Base-by-base conservation (phyloP, 2,888 invertebrate genomes). In the Nemapogon koenigi region DNA sequence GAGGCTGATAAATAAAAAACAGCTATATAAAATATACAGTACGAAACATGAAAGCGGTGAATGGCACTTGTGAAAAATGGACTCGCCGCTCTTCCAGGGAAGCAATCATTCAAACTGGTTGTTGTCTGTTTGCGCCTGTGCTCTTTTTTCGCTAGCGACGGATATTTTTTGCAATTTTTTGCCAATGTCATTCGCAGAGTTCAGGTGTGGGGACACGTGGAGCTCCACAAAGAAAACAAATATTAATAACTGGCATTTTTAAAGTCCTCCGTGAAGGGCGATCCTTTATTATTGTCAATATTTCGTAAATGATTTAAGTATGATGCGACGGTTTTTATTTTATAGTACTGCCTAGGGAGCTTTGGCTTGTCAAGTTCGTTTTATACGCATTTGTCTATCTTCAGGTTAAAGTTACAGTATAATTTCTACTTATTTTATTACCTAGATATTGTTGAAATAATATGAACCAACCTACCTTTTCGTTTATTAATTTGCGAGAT, bases 31-130 rank as follows among this genome's bases (percentile, higher is more conserved):
- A 68, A 72, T 67, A 75, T 61, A 69, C 61, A 63, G 69, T 64
- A 66, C 68, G 63, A 59, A 67, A 67, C 67, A 66, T 70, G 70
- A 70, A 75, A 71, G 72, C 75, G 63, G 67, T 67, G 75, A 78
- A 78, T 78, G 75, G 75, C 78, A 78, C 78, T 78, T 70, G 75
- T 78, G 78, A 78, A 78, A 78, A 78, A 78, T 78, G 78, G 78
- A 78, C 78, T 75, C 69, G 70, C 72, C 75, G 70, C 76, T 73
- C 75, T 76, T 75, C 67, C 72, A 67, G 76, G 64, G 75, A 76
- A 76, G 73, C 76, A 73, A 78, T 78, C 78, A 78, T 78, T 78
- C 78, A 78, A 75, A 76, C 76, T 62, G 71, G 55, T 67, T 67
- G 76, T 75, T 78, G 78, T 78, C 75, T 78, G 75, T 68, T 73